Percentiles rank a stretch among this genome's conserved stretches.
Conservation (phyloP, 2,797 vertebrate species). For the Micrastur ruficollis region DNA sequence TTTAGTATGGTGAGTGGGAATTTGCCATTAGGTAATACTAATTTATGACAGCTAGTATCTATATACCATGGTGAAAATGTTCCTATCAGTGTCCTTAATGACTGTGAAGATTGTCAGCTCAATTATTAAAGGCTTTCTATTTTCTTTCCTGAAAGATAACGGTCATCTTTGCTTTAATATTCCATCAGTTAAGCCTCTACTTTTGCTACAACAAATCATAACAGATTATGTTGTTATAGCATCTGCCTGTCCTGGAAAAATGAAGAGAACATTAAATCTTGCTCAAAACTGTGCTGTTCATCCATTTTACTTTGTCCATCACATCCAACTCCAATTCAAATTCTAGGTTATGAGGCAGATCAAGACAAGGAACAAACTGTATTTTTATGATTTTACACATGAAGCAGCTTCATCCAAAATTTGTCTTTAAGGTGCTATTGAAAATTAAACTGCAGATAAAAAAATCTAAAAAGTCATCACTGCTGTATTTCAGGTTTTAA, state of each 20-base stretch:
- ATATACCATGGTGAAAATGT: not conserved
- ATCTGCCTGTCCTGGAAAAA: not conserved
- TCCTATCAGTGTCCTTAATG: not conserved
- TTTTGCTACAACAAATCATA: not conserved
- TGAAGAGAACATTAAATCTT: not conserved
- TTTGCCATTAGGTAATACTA: conserved; percentile 26
- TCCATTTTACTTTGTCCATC: not conserved
- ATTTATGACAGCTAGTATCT: not conserved
- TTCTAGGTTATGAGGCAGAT: not conserved
- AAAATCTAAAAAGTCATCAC: rapidly evolving
- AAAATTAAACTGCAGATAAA: not conserved
- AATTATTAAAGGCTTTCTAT: not conserved
- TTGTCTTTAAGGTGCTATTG: not conserved
- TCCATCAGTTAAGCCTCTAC: not conserved
- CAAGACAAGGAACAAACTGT: not conserved
- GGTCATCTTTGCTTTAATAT: not conserved
- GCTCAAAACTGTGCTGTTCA: not conserved
- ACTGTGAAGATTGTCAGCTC: not conserved
- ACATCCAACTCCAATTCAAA: not conserved
- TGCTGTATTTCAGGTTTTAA: not conserved
- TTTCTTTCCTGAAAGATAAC: conserved; percentile 4
- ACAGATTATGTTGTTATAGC: not conserved
- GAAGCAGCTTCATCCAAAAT: not conserved
- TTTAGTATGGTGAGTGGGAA: not conserved
- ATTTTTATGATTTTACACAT: not conserved